phyloP scores from a whole-genome alignment of 1,140 invertebrate genomes.

The Drosophila pseudoobscura region DNA sequence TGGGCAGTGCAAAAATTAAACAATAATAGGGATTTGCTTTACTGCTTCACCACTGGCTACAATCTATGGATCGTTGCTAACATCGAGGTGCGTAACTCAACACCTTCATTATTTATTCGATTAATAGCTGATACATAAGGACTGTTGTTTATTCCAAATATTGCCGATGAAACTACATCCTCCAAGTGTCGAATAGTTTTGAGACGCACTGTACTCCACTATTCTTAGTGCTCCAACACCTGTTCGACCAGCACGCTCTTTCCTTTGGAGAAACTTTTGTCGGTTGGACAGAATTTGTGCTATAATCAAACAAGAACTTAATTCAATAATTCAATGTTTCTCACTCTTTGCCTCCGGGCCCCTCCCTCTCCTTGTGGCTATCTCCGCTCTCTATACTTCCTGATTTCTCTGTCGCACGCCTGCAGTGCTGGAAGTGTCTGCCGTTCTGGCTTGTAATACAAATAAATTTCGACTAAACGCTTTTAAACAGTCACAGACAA shows the following conservation, averaged over 20 bases:
- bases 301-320: slow-evolving; percentile 46
- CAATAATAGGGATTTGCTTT: no score
- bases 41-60: no score
- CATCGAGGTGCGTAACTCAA: no score
- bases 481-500: slow-evolving; percentile 62
- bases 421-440: slow-evolving; percentile 13
- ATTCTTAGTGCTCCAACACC: neutral
- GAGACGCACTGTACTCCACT: no score
- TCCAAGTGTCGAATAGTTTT: no score
- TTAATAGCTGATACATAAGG: no score
- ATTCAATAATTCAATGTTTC: slow-evolving; percentile 63
- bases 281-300: slow-evolving; percentile 32
- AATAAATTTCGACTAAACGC: slow-evolving; percentile 73
- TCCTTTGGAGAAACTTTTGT: slow-evolving; percentile 1
- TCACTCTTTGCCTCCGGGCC: neutral
- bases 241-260: neutral
- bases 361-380: no score
- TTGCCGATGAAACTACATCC: no score
- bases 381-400: slow-evolving; percentile 1
- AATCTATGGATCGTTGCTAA: no score
- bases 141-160: no score
- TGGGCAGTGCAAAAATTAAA: no score
- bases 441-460: slow-evolving; percentile 52
- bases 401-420: neutral
- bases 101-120: no score